These are phyloP conservation scores for Acanthaster planci DNA, from an alignment of 35 echinoderm and acorn worm species.

Conservation along the genomic window DNA sequence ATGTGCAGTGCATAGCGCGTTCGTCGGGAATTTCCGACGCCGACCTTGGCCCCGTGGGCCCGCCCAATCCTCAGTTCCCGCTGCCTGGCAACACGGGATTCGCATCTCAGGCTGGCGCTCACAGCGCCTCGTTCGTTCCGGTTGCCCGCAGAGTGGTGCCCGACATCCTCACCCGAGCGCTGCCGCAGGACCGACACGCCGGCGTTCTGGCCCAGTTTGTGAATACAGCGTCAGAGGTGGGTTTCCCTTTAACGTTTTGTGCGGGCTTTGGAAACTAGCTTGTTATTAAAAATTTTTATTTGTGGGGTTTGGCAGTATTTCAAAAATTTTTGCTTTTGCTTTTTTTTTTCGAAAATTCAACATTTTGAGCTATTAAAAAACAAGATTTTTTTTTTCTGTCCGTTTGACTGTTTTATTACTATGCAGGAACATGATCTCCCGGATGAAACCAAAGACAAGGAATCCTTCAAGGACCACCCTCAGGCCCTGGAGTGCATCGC, in stretches of 20 bases:
- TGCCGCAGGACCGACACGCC: constrained; percentile 75
- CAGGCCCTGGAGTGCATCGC: constrained; percentile 79
- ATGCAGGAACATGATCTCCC: constrained; percentile 43
- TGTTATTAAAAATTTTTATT: not conserved
- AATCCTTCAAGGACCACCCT: constrained; percentile 61
- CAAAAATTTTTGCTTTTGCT: not conserved
- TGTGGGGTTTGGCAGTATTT: not conserved
- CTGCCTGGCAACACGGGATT: constrained; percentile 84
- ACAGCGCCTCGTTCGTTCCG: not conserved
- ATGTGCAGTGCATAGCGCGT: not conserved
- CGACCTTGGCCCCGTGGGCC: constrained; percentile 69
- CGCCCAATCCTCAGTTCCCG: constrained; percentile 70
- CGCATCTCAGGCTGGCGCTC: constrained; percentile 39
- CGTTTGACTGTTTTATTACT: no score
- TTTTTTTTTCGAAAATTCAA: not conserved
- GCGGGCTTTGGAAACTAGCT: not conserved
- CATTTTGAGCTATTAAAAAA: no score
- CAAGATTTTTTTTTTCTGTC: no score
- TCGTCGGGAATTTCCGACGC: constrained; percentile 51
- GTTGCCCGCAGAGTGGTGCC: constrained; percentile 11
- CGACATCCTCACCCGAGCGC: constrained; percentile 70
- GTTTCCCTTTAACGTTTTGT: not conserved
- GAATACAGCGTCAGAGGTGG: constrained; percentile 73
- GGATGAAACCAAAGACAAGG: constrained; percentile 50
- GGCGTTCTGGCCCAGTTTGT: constrained; percentile 72